A percentile compares a stretch with the other conserved stretches of the same genome.
phyloP scores from a whole-genome alignment of 1,140 invertebrate genomes.

The Atta texana region DNA sequence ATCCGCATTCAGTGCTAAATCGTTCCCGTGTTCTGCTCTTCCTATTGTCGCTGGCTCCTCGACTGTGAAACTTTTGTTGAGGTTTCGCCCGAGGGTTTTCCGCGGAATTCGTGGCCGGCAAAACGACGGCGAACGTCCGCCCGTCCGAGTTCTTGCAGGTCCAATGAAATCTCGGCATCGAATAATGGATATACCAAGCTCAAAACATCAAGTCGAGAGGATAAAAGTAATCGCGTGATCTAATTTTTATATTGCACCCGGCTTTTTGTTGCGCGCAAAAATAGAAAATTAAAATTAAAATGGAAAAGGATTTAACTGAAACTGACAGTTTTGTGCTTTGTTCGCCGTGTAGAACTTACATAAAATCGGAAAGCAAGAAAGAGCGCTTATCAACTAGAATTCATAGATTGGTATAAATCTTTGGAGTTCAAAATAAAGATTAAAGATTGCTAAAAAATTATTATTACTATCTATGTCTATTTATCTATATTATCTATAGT shows the following conservation, averaged over 20 bases:
- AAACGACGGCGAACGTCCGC: slow-evolving; percentile 42
- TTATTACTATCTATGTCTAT: neutral
- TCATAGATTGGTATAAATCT: neutral
- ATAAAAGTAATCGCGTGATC: slow-evolving; percentile 37
- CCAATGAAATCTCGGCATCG: slow-evolving; percentile 44
- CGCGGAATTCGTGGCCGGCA: slow-evolving; percentile 72
- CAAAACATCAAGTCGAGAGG: slow-evolving; percentile 8
- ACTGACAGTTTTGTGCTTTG: neutral
- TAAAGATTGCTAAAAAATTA: neutral
- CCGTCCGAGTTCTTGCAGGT: slow-evolving; percentile 33
- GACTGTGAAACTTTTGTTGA: slow-evolving; percentile 83
- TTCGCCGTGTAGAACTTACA: too few species aligned
- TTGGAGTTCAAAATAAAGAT: neutral
- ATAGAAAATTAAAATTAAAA: neutral
- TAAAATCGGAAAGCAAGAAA: too few species aligned
- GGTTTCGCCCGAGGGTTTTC: slow-evolving; percentile 79
- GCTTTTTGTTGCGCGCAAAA: neutral
- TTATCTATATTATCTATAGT: neutral
- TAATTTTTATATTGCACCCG: slow-evolving; percentile 5
- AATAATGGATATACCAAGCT: slow-evolving; percentile 18
- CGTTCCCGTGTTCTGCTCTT: slow-evolving; percentile 75
- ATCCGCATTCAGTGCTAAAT: slow-evolving; percentile 82
- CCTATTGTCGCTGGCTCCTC: slow-evolving; percentile 81
- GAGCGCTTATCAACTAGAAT: too few species aligned
- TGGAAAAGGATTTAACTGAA: neutral